phyloP scores from a whole-genome alignment of 2,113 vertebrate species.

The Stegostoma tigrinum region DNA sequence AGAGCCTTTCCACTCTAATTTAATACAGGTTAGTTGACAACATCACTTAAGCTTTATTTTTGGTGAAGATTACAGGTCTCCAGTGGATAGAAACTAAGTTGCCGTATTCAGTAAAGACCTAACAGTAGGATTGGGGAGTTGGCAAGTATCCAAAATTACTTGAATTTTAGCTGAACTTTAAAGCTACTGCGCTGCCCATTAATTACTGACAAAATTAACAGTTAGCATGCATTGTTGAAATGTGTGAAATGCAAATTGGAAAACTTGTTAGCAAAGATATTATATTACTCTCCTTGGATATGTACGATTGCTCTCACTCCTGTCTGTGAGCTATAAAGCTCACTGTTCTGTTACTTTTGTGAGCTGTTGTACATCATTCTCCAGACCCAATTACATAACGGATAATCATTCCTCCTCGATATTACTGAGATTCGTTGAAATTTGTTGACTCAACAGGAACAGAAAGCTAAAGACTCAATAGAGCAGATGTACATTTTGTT shows the following conservation, averaged over 20 bases:
- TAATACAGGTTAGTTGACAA: conserved; percentile 86
- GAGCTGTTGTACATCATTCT: not conserved
- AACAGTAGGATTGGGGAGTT: conserved; percentile 12
- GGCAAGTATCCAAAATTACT: conserved; percentile 24
- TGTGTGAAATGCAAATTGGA: conserved; percentile 27
- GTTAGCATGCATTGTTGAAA: conserved; percentile 30
- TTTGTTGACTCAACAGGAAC: not conserved
- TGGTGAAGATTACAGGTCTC: conserved; percentile 58
- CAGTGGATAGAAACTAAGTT: conserved; percentile 43
- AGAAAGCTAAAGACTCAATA: not conserved
- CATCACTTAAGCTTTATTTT: conserved; percentile 78
- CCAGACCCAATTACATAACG: not conserved
- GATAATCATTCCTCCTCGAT: not conserved
- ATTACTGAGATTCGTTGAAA: not conserved
- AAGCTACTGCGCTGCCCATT: not conserved
- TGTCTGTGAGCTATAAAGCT: not conserved
- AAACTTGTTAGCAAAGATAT: conserved; percentile 31
- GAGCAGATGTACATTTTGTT: not conserved
- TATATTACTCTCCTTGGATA: conserved; percentile 21
- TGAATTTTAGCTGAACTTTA: conserved; percentile 30
- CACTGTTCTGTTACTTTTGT: not conserved
- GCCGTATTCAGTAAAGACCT: not conserved
- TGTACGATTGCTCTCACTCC: conserved; percentile 11
- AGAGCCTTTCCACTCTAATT: conserved; percentile 94
- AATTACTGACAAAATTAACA: conserved; percentile 35